These are phyloP conservation scores for Gymnoscelis rufifasciata DNA, from an alignment of 2,888 invertebrate genomes.

Conservation along the genomic window DNA sequence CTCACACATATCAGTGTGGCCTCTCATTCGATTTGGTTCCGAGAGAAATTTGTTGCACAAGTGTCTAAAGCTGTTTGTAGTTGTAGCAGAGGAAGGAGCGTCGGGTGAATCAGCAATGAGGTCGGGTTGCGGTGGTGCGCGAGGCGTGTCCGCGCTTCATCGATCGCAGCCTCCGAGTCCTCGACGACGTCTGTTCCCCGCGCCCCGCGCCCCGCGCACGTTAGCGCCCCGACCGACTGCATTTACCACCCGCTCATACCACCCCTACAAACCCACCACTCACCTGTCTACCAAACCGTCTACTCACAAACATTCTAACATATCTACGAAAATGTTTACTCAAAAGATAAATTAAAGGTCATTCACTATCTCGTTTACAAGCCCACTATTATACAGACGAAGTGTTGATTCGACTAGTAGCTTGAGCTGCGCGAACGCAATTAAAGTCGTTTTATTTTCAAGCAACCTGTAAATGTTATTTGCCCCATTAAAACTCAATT, in stretches of 20 bases:
- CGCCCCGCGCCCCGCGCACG: conserved; percentile 52
- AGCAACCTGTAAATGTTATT: conserved; percentile 71
- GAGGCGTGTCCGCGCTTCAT: conserved; percentile 79
- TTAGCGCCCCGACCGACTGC: conserved; percentile 77
- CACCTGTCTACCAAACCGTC: conserved; percentile 59
- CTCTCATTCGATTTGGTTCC: conserved; percentile 41
- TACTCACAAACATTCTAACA: conserved; percentile 40
- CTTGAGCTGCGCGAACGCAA: conserved; percentile 49
- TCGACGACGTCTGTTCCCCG: conserved; percentile 72
- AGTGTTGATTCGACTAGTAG: conserved; percentile 61
- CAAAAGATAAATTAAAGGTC: conserved; percentile 41
- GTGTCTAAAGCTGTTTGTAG: conserved; percentile 10
- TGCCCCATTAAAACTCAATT: conserved; percentile 65
- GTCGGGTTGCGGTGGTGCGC: conserved; percentile 61
- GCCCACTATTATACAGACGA: conserved; percentile 43
- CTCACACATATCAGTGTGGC: conserved; percentile 40
- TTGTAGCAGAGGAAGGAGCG: conserved; percentile 36
- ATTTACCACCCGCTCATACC: conserved; percentile 69
- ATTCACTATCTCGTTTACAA: conserved; percentile 39
- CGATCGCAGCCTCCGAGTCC: conserved; percentile 77
- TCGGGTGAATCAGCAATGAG: conserved; percentile 64
- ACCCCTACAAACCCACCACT: conserved; percentile 49
- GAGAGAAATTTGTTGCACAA: conserved; percentile 21
- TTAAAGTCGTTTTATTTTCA: conserved; percentile 67
- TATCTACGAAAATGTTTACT: conserved; percentile 41